Evolutionary conservation across 2,888 invertebrate genomes (phyloP), one percentile per base, ranked within the genome.

Genomic region (Caenorhabditis japonica): DNA sequence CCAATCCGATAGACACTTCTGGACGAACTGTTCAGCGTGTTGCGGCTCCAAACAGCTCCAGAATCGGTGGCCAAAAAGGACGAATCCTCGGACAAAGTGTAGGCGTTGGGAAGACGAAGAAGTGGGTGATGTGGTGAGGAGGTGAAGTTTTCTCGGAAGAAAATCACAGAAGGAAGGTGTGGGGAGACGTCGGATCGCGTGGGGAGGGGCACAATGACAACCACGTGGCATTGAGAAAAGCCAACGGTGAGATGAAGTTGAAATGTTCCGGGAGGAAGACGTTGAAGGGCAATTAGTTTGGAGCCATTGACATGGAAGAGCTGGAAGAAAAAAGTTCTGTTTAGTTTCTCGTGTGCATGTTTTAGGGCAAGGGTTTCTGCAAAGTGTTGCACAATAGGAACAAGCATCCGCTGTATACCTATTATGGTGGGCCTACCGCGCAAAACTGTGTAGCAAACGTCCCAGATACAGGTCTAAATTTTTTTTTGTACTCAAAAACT

Each of bases 251-350:
- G 43, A 3, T 56, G 33, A 5, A 66, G 38, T 34, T 66, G 66
- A 34, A 36, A 56, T 4, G 66, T 66, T 5, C 66, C 56, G 8
- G 56, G 36, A 4, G 3, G 49, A n/a, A 58, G 34, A 23, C 47
- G 66, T 12, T 15, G 23, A 7, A 49, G 8, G 10, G 55, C 46
- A 19, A 49, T 39, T 1, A 64, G 4, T 3, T n/a, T 39, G 23
- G 64, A 64, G 4, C 41, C 64, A 15, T 64, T 64, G n/a, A 23
- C 12, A 19, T 55, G 23, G 55, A 64, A 64, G 8, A 41, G 43
- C 8, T 41, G 30, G 36, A 53, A 55, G 64, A 23, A 64, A 55
- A 15, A 3, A 21, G 21, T 21, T 34, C n/a, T n/a, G n/a, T 49
- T 27, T 47, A 49, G 17, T 49, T 49, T 49, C 33, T 27, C 25